Evolutionary conservation across 2,797 vertebrate species (phyloP).

Genomic region (Hoplostethus mediterraneus): DNA sequence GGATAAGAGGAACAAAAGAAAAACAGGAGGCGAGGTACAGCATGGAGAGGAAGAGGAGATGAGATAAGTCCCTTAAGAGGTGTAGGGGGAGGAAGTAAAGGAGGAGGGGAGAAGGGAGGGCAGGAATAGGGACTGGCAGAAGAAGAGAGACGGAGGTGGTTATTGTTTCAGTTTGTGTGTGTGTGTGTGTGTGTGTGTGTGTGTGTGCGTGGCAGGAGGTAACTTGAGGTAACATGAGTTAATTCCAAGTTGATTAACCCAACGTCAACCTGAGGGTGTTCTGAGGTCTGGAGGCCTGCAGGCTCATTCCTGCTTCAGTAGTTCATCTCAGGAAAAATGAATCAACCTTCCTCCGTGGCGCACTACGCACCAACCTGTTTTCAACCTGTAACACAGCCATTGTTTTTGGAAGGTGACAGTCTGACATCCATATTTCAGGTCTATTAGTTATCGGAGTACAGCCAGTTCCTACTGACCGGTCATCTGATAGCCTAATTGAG

Average conservation of each 20-base stretch:
- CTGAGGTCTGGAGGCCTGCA: neutral
- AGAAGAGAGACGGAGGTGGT: slow-evolving; percentile 13
- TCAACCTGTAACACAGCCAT: too few species aligned
- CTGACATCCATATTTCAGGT: neutral
- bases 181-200: slow-evolving; percentile 1
- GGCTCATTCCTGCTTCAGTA: neutral
- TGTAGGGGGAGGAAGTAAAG: slow-evolving; percentile 3
- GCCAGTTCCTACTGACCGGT: neutral
- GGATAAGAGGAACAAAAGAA: neutral
- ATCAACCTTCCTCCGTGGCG: neutral
- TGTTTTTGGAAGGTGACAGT: neutral
- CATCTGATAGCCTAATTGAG: neutral
- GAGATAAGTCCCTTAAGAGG: neutral
- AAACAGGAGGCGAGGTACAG: neutral
- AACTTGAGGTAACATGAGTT: slow-evolving; percentile 20
- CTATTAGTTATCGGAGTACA: neutral
- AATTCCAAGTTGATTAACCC: slow-evolving; percentile 71
- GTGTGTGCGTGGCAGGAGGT: slow-evolving; percentile 36
- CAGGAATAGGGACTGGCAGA: neutral
- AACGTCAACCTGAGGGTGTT: neutral
- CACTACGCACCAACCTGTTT: too few species aligned
- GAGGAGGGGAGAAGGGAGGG: neutral
- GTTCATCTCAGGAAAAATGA: neutral
- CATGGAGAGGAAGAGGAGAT: slow-evolving; percentile 7
- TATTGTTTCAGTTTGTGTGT: neutral